These are phyloP conservation scores for Agrotis exclamationis DNA, from an alignment of 2,888 invertebrate species.

Conservation along the genomic window DNA sequence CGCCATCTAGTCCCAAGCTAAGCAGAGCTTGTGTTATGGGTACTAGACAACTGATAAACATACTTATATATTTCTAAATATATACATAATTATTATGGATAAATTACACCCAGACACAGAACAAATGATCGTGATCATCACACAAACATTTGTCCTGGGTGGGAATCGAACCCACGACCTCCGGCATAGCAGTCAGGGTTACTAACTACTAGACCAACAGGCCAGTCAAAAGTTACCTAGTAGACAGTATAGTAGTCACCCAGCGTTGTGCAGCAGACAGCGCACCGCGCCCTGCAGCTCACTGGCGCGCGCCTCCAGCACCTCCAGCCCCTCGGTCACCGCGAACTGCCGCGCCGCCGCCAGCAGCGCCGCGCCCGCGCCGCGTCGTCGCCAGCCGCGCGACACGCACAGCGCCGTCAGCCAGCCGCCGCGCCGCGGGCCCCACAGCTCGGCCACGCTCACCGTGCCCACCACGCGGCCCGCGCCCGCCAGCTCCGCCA, in stretches of 20 bases:
- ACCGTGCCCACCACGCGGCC: slow-evolving; percentile 74
- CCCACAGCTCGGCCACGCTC: slow-evolving; percentile 72
- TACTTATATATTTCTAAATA: too few species aligned
- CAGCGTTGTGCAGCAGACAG: slow-evolving; percentile 64
- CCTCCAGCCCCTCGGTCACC: slow-evolving; percentile 48
- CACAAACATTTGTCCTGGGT: too few species aligned
- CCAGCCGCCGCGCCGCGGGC: slow-evolving; percentile 70
- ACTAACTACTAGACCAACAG: too few species aligned
- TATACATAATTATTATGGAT: too few species aligned
- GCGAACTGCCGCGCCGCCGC: slow-evolving; percentile 45
- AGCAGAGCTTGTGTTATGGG: too few species aligned
- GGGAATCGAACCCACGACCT: too few species aligned
- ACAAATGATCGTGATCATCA: too few species aligned
- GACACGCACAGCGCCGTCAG: slow-evolving; percentile 71
- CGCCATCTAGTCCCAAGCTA: too few species aligned
- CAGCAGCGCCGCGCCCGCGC: slow-evolving; percentile 63
- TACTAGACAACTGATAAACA: too few species aligned
- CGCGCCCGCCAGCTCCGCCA: slow-evolving; percentile 21
- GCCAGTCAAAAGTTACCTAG: too few species aligned
- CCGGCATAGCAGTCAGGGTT: too few species aligned
- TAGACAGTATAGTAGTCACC: slow-evolving; percentile 19
- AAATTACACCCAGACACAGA: too few species aligned
- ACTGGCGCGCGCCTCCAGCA: slow-evolving; percentile 61
- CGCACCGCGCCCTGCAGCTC: slow-evolving; percentile 59
- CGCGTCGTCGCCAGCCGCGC: slow-evolving; percentile 66